Conservation (phyloP, 2,113 vertebrate genomes). For the Cervus canadensis region DNA sequence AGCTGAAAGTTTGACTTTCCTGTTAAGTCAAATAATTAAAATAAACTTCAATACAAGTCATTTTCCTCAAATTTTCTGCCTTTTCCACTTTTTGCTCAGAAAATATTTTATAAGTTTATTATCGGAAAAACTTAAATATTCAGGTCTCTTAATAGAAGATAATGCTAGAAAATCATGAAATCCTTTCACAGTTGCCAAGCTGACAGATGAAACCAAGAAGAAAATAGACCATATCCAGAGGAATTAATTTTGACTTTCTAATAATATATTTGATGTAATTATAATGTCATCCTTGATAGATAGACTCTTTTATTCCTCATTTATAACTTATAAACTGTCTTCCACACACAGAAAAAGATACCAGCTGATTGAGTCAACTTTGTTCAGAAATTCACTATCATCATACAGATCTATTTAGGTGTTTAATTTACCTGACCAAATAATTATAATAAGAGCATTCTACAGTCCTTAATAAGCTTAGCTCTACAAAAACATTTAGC, state of each 20-base stretch:
- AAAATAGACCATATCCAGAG: background rate
- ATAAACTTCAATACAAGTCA: background rate
- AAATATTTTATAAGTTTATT: background rate
- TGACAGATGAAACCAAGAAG: background rate
- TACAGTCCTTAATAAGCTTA: background rate
- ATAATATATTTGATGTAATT: slow-evolving; percentile 16
- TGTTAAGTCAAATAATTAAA: background rate
- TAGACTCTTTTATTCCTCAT: background rate
- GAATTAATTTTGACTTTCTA: slow-evolving; percentile 18
- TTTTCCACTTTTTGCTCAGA: background rate
- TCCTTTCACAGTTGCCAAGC: background rate
- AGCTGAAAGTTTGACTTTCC: background rate
- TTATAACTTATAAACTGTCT: background rate
- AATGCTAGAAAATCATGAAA: background rate
- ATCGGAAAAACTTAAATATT: background rate
- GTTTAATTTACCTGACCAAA: background rate
- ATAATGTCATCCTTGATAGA: background rate
- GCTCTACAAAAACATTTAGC: background rate
- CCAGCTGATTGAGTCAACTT: background rate
- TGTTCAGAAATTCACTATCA: background rate
- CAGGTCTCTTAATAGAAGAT: background rate
- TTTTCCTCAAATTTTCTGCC: background rate
- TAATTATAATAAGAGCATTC: background rate
- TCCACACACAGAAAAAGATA: background rate
- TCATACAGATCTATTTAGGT: background rate